Conservation (phyloP, 64 coral and sea anemone species). For the Montipora foliosa region DNA sequence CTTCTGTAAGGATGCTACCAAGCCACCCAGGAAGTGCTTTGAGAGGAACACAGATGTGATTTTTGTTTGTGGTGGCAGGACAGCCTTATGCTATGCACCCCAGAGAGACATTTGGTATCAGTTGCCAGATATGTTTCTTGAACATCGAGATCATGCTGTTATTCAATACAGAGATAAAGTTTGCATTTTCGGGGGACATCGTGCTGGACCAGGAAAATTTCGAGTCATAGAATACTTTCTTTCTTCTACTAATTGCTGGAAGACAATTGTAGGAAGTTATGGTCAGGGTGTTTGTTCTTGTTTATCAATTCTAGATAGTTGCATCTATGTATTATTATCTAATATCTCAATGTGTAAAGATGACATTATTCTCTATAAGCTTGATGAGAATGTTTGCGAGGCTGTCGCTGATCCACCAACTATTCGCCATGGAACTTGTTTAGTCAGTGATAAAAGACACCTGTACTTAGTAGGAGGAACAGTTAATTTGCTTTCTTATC, state of each 20-base stretch:
- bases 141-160: neutral
- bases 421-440: neutral
- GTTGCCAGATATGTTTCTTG: neutral
- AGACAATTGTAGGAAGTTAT: rapidly evolving
- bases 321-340: neutral
- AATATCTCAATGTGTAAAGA: rapidly evolving
- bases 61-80: constrained; percentile 20
- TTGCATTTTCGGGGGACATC: neutral
- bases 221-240: neutral
- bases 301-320: too few species aligned
- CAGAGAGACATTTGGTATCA: neutral
- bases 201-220: rapidly evolving
- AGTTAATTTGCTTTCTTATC: too few species aligned
- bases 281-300: neutral
- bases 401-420: neutral
- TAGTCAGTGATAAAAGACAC: neutral
- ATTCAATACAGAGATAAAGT: neutral
- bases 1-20: rapidly evolving
- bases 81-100: neutral
- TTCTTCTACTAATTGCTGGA: neutral
- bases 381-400: neutral
- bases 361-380: neutral
- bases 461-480: neutral
- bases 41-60: neutral
- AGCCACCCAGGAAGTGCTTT: neutral